phyloP scores from a whole-genome alignment of 1,140 invertebrate genomes.

The Bombus soroeensis region DNA sequence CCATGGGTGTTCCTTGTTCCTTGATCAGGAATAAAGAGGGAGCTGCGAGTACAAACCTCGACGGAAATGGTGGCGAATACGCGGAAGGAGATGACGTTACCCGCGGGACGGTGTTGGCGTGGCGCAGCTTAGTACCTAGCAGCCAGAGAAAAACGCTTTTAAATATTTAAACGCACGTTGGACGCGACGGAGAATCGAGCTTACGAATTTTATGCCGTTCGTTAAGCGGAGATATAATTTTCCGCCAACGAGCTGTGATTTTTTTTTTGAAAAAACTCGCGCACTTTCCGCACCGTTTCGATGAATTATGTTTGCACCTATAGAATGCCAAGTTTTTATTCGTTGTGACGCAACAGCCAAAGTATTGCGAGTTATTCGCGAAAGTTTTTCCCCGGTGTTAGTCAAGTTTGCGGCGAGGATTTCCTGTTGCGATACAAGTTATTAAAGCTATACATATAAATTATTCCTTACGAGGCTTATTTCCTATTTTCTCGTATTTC shows the following conservation, averaged over 20 bases:
- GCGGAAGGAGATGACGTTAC: constrained; percentile 23
- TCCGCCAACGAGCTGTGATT: neutral
- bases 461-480: neutral
- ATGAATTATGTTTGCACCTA: neutral
- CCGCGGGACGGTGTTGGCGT: neutral
- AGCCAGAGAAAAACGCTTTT: neutral
- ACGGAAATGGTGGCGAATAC: constrained; percentile 11
- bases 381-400: neutral
- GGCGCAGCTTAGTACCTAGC: neutral
- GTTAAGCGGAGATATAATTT: neutral
- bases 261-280: neutral
- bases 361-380: neutral
- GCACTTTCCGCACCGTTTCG: neutral
- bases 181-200: neutral
- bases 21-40: constrained; percentile 28
- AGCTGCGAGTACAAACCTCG: neutral
- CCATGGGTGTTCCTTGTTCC: constrained; percentile 11
- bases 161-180: constrained; percentile 2
- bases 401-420: neutral
- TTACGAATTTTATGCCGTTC: neutral
- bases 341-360: neutral
- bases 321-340: neutral
- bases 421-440: neutral
- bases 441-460: neutral
- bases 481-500: rapidly evolving